phyloP scores from a whole-genome alignment of 2,888 invertebrate species.

The Chloromyia formosa region DNA sequence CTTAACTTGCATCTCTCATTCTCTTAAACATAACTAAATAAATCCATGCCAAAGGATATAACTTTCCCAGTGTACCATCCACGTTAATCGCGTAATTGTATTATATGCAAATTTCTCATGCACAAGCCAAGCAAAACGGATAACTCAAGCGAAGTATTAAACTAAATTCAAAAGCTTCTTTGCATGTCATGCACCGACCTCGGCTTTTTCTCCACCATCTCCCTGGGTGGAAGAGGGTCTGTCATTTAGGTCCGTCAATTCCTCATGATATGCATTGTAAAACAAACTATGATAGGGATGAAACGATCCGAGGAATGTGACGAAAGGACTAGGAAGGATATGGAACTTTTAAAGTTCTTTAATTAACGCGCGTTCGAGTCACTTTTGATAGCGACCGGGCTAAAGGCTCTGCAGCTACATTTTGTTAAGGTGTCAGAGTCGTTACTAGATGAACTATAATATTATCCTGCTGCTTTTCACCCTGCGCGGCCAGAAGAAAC shows the following conservation, averaged over 20 bases:
- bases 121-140: conserved; percentile 25
- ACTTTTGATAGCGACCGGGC: conserved; percentile 30
- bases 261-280: too few relatives aligned
- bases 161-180: conserved; percentile 30
- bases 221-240: not conserved
- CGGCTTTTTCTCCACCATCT: not conserved
- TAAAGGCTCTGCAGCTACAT: conserved; percentile 28
- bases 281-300: too few relatives aligned
- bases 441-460: too few relatives aligned
- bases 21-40: conserved; percentile 23
- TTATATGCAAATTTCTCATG: conserved; percentile 43
- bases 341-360: conserved; percentile 37
- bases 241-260: not conserved
- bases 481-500: too few relatives aligned
- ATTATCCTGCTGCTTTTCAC: too few relatives aligned
- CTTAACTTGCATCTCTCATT: not conserved
- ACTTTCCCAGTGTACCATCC: conserved; percentile 29
- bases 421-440: too few relatives aligned
- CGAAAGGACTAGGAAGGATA: too few relatives aligned
- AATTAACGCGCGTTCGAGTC: conserved; percentile 42
- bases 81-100: conserved; percentile 43
- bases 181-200: not conserved
- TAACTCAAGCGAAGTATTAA: conserved; percentile 10
- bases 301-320: too few relatives aligned
- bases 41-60: conserved; percentile 26